phyloP scores from a whole-genome alignment of 2,888 invertebrate species.

The Drosophila helvetica region DNA sequence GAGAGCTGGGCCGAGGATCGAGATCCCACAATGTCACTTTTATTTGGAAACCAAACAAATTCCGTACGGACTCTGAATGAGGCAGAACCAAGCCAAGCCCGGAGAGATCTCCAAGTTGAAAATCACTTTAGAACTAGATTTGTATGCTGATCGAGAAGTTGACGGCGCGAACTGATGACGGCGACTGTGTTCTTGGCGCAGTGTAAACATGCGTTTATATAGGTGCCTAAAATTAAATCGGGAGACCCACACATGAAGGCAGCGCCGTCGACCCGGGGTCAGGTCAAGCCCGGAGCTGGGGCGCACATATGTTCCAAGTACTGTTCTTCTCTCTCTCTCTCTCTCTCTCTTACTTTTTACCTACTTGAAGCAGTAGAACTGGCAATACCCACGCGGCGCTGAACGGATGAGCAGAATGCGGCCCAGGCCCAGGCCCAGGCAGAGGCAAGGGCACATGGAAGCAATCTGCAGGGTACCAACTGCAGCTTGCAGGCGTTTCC shows the following conservation, averaged over 20 bases:
- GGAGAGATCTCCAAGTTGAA: background rate
- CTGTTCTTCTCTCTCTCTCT: background rate
- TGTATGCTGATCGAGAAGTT: slow-evolving; percentile 41
- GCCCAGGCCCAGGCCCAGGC: slow-evolving; percentile 51
- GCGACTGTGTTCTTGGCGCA: slow-evolving; percentile 66
- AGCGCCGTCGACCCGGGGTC: slow-evolving; percentile 29
- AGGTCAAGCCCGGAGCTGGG: slow-evolving; percentile 51
- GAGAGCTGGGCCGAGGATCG: background rate
- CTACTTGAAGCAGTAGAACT: slow-evolving; percentile 58
- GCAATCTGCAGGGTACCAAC: slow-evolving; percentile 75
- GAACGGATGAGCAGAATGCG: slow-evolving; percentile 67
- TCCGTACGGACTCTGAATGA: too few relatives aligned
- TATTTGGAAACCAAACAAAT: too few relatives aligned
- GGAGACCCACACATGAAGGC: slow-evolving; percentile 73
- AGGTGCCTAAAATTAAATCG: slow-evolving; percentile 71
- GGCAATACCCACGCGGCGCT: slow-evolving; percentile 71
- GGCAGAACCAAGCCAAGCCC: background rate
- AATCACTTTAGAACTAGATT: background rate
- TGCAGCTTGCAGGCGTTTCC: slow-evolving; percentile 66
- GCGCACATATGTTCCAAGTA: slow-evolving; percentile 49
- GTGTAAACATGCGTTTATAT: slow-evolving; percentile 79
- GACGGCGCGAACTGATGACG: slow-evolving; percentile 55
- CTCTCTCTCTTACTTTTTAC: slow-evolving; percentile 50
- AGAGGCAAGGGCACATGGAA: slow-evolving; percentile 81
- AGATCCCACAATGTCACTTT: too few relatives aligned